Evolutionary conservation across 37 sponge, comb jelly and placozoan species (phyloP), one percentile per base, ranked within the genome.

Genomic region (Beroe forskalii): DNA sequence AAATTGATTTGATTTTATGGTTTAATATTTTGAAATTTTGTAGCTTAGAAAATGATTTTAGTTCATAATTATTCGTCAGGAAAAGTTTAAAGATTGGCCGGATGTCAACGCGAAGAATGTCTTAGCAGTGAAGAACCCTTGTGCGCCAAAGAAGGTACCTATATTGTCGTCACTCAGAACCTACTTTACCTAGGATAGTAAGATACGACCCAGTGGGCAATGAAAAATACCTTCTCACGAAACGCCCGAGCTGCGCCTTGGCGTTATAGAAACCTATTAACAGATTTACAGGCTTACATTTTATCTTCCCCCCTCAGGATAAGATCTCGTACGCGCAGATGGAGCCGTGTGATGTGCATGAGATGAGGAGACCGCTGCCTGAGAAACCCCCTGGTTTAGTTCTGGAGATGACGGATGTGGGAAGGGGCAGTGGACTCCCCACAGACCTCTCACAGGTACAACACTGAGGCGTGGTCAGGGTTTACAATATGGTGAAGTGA

Each of bases 31-130:
- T n/a, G n/a, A n/a, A n/a, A n/a, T n/a, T n/a, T n/a, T n/a, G n/a
- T n/a, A n/a, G n/a, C n/a, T n/a, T n/a, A n/a, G n/a, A n/a, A n/a
- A n/a, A n/a, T n/a, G n/a, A n/a, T n/a, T n/a, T 28, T 6, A 63
- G 17, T 23, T 63, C 66, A 6, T 24, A 63, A 24, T 63, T 63
- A 24, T 23, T 63, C 66, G 12, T 1, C 86, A 80, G 86, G 86
- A 80, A 42, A 80, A 80, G 55, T 80, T 80, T 48, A 80, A 80
- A 24, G 86, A 80, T 41, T 80, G 86, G 86, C 86, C 86, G 1
- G 86, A 80, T 41, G 86, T 44, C 0, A 80, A 80, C 55, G 86
- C 86, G 1, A n/a, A 20, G 55, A 41, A 80, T n/a, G 86, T 80
- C 12, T 48, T 80, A 35, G 40, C 20, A 0, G 86, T 80, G 2